A percentile compares a stretch with the other conserved stretches of the same genome.
Evolutionary conservation across 2,113 vertebrate species (phyloP).

Genomic region (Vulpes vulpes): DNA sequence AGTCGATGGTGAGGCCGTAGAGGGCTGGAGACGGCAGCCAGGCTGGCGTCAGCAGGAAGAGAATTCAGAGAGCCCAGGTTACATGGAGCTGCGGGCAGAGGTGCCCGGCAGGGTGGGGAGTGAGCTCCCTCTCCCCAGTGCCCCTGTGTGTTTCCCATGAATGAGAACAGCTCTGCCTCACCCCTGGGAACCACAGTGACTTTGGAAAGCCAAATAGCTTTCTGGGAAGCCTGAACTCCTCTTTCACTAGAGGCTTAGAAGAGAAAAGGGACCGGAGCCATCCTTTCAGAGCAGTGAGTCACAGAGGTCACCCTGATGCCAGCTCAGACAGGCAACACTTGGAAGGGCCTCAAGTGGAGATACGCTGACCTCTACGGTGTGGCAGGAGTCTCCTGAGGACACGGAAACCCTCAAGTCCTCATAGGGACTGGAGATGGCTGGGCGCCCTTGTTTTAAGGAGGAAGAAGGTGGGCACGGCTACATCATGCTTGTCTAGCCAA

Average conservation of each 20-base stretch:
- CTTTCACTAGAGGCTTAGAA: slow-evolving; percentile 19
- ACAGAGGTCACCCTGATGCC: background rate
- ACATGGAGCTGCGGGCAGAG: background rate
- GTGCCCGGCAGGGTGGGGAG: accelerated
- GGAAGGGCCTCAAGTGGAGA: background rate
- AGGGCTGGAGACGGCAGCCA: slow-evolving; percentile 95
- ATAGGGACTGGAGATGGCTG: background rate
- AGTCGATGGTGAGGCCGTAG: slow-evolving; percentile 95
- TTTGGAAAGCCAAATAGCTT: background rate
- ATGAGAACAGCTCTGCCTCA: background rate
- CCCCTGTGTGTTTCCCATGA: accelerated
- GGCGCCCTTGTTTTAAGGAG: background rate
- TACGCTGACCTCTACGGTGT: accelerated
- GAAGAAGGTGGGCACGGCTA: background rate
- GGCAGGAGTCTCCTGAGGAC: background rate
- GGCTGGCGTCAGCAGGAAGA: slow-evolving; percentile 85
- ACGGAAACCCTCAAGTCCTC: background rate
- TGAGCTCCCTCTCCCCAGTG: background rate
- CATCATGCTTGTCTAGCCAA: background rate
- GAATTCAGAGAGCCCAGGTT: slow-evolving; percentile 32
- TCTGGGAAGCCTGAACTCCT: background rate
- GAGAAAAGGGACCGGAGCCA: background rate
- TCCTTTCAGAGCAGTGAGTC: background rate
- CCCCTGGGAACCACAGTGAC: background rate
- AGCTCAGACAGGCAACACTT: background rate